Percentiles rank a stretch among this genome's conserved stretches.
phyloP scores from a whole-genome alignment of 30 jellyfish, hydroid and myxozoan species.

The Rhopilema esculentum region DNA sequence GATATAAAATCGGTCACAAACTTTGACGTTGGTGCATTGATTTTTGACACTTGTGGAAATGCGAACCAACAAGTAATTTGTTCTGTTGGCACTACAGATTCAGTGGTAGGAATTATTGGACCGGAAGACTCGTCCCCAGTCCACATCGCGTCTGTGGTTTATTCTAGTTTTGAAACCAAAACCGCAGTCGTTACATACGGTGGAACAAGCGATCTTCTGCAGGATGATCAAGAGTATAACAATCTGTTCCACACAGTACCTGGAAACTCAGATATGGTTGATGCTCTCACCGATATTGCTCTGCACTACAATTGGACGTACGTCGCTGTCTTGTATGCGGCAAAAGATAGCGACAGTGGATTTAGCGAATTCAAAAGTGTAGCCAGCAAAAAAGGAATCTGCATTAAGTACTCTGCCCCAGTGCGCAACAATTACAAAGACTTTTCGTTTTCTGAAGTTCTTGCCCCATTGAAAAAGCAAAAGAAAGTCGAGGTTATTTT shows the following conservation, averaged over 20 bases:
- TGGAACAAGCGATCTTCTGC: slow-evolving; percentile 54
- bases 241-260: slow-evolving; percentile 82
- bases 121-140: slow-evolving; percentile 49
- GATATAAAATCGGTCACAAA: slow-evolving; percentile 1
- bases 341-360: slow-evolving; percentile 55
- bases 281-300: slow-evolving; percentile 60
- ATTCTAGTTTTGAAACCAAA: slow-evolving; percentile 30
- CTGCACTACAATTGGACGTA: slow-evolving; percentile 69
- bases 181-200: slow-evolving; percentile 60
- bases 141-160: slow-evolving; percentile 32
- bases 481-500: slow-evolving; percentile 54
- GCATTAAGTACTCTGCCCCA: slow-evolving; percentile 50
- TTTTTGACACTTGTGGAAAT: slow-evolving; percentile 45
- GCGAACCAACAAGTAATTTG: slow-evolving; percentile 38
- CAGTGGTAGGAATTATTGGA: slow-evolving; percentile 29
- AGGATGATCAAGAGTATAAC: slow-evolving; percentile 38
- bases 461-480: slow-evolving; percentile 33
- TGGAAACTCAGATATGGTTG: slow-evolving; percentile 22
- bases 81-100: background rate
- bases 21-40: slow-evolving; percentile 24
- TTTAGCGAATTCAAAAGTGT: slow-evolving; percentile 18
- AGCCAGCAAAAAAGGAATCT: slow-evolving; percentile 30
- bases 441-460: slow-evolving; percentile 3
- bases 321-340: slow-evolving; percentile 67
- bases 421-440: slow-evolving; percentile 12